Evolutionary conservation across 2,113 vertebrate genomes (phyloP), one percentile per base, ranked within the genome.

Genomic region (Dromaius novaehollandiae): DNA sequence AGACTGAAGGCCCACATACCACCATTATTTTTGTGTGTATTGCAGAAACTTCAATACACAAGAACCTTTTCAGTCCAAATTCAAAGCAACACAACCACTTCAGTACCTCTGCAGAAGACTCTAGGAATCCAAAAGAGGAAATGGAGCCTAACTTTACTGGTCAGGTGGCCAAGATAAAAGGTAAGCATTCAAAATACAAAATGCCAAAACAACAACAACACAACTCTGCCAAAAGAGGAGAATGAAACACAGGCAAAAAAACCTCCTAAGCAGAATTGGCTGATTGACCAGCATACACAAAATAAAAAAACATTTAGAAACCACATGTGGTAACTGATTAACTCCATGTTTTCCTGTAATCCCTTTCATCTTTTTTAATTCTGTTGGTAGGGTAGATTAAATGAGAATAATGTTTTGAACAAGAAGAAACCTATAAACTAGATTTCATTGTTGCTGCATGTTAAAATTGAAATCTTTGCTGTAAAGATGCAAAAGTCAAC

Each of bases 281-380:
- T 70, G n/a, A 92, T 2, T 68, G 64, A 84, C 48, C 36, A n/a
- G 4, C 7, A 77, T 26, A 48, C 3, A 78, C 9, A n/a, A 46
- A 64, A 28, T 69, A 42, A 60, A 89, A 89, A 46, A 6, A 2
- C 3, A 55, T n/a, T 30, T 56, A 78, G 90, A 92, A 55, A 34
- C 30, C 4, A 50, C 11, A 64, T 30, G 21, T 1, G 3, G 81
- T 73, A 87, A 61, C 32, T 48, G 61, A 87, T 87, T 90, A 84
- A 93, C 18, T 46, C 46, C 88, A 36, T 51, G 76, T 85, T 92
- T 60, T 91, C 74, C 28, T 34, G 68, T 85, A 76, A 82, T 65
- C 50, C 46, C 69, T 95, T 95, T 92, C n/a, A 92, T 64, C 51
- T 93, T 32, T 86, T 68, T 65, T 55, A 93, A 95, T 84, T 88